Evolutionary conservation across 1,140 invertebrate genomes (phyloP).

Genomic region (Pentalonia nigronervosa): DNA sequence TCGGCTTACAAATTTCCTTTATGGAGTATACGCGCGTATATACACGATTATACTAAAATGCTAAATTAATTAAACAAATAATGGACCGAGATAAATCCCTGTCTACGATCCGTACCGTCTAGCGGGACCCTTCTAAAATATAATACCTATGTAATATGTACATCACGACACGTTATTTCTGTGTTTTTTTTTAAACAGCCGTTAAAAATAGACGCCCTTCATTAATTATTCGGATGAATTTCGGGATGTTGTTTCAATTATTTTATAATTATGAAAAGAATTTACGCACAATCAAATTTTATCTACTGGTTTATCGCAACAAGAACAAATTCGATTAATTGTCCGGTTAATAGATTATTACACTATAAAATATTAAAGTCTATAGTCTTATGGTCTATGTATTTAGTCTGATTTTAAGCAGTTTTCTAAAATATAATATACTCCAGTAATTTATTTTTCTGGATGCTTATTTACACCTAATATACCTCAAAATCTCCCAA

Average conservation of each 20-base stretch:
- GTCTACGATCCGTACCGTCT: neutral
- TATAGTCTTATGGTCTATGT: neutral
- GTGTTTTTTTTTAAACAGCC: neutral
- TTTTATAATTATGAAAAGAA: neutral
- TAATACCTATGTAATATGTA: slow-evolving; percentile 13
- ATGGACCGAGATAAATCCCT: neutral
- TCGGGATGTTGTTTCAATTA: neutral
- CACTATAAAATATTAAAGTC: neutral
- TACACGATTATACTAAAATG: neutral
- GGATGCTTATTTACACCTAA: neutral
- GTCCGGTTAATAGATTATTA: neutral
- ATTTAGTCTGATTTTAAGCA: neutral
- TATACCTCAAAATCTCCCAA: neutral
- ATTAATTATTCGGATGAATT: too few relatives aligned
- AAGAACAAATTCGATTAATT: neutral
- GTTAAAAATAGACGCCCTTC: neutral
- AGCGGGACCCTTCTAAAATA: neutral
- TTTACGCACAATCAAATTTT: neutral
- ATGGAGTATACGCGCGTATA: neutral
- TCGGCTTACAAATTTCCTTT: neutral
- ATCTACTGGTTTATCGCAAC: neutral
- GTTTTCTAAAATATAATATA: neutral
- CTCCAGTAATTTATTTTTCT: neutral
- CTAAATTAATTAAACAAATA: slow-evolving; percentile 25
- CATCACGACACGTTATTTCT: neutral